These are phyloP conservation scores for Spisula solida DNA, from an alignment of 2,888 invertebrate genomes.

Conservation along the genomic window DNA sequence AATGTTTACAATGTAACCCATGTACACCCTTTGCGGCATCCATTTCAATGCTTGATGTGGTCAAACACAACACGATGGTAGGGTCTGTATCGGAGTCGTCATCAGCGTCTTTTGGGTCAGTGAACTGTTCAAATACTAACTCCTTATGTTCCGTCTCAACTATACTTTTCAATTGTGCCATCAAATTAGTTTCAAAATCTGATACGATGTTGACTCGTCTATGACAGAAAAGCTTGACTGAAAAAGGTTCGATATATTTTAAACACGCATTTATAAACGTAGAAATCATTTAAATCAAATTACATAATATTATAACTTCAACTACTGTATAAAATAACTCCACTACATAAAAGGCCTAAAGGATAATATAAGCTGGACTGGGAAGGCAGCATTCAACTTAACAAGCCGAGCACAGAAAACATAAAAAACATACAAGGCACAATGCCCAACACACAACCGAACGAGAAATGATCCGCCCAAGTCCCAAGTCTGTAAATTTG, in stretches of 20 bases:
- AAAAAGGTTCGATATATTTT: not conserved
- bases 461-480: no score
- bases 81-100: not conserved
- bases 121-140: not conserved
- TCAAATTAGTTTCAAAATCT: constrained; percentile 1
- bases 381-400: no score
- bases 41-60: constrained; percentile 21
- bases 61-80: not conserved
- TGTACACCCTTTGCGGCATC: not conserved
- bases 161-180: not conserved
- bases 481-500: no score
- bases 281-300: no score
- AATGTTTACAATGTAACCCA: not conserved
- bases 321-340: no score
- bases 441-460: no score
- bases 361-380: no score
- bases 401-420: no score
- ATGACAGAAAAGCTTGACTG: constrained; percentile 16
- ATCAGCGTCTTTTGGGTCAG: not conserved
- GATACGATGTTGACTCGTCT: not conserved
- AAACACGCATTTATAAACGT: no score
- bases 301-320: no score
- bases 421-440: no score
- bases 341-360: no score
- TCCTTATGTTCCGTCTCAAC: not conserved